Evolutionary conservation across 2,113 vertebrate species (phyloP).

Genomic region (Clupea harengus): DNA sequence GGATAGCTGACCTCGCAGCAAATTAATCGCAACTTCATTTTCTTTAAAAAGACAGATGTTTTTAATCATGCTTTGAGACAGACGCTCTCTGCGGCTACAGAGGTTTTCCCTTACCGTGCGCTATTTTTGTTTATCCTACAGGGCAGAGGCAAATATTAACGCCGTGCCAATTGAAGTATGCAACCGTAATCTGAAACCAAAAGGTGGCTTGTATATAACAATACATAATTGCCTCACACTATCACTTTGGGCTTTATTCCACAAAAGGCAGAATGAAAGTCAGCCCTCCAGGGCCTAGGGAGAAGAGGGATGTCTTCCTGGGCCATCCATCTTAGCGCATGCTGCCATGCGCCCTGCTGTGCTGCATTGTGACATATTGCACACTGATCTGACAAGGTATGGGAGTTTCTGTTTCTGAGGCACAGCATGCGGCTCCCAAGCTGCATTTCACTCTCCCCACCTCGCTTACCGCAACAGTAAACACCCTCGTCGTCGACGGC

Average conservation of each 20-base stretch:
- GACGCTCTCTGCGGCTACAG: background rate
- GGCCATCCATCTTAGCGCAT: background rate
- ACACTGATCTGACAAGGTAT: slow-evolving; percentile 1
- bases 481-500: slow-evolving; percentile 3
- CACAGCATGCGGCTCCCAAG: background rate
- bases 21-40: background rate
- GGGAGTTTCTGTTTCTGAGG: background rate
- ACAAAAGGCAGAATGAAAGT: background rate
- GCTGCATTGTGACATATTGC: slow-evolving; percentile 8
- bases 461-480: background rate
- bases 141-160: background rate
- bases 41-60: background rate
- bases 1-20: background rate
- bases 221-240: background rate
- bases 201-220: background rate
- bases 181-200: background rate
- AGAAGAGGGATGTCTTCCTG: background rate
- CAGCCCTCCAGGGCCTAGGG: background rate
- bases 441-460: slow-evolving; percentile 8
- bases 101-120: background rate
- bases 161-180: background rate
- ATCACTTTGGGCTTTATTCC: background rate
- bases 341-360: background rate
- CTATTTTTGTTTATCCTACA: background rate
- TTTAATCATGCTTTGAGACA: background rate